Evolutionary conservation across 2,797 vertebrate genomes (phyloP).

Genomic region (Neomorphus geoffroyi): DNA sequence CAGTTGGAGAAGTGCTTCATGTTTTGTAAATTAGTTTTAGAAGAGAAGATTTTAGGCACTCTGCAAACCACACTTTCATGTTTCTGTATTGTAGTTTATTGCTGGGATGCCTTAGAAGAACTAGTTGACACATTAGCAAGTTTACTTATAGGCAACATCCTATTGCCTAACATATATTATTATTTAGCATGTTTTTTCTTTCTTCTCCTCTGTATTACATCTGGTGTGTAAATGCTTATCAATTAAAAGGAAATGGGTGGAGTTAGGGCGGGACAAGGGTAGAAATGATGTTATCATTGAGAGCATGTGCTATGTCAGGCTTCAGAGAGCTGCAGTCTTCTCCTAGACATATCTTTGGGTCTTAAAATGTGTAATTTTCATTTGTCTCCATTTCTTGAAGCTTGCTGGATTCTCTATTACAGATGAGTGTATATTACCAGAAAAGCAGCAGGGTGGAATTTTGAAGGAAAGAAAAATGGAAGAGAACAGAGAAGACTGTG

Average conservation of each 20-base stretch:
- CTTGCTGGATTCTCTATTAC: background rate
- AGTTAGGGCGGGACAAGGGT: background rate
- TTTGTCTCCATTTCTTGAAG: background rate
- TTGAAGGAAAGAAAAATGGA: slow-evolving; percentile 29
- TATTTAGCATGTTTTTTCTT: background rate
- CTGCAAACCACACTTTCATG: background rate
- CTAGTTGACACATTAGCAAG: background rate
- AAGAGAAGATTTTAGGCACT: background rate
- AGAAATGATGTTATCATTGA: background rate
- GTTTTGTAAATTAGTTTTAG: background rate
- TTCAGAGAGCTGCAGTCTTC: background rate
- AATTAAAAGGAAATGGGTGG: slow-evolving; percentile 19
- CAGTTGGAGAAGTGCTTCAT: background rate
- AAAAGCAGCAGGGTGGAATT: background rate
- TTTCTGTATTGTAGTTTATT: background rate
- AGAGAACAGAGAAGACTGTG: background rate
- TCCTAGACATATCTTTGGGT: background rate
- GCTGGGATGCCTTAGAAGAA: background rate
- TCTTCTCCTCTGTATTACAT: background rate
- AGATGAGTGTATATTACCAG: background rate
- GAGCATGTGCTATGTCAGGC: background rate
- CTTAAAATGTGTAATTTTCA: background rate
- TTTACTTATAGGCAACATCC: background rate
- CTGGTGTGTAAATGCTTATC: slow-evolving; percentile 18
- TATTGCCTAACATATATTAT: background rate